phyloP scores from a whole-genome alignment of 2,888 invertebrate species.

The Cerastoderma edule region DNA sequence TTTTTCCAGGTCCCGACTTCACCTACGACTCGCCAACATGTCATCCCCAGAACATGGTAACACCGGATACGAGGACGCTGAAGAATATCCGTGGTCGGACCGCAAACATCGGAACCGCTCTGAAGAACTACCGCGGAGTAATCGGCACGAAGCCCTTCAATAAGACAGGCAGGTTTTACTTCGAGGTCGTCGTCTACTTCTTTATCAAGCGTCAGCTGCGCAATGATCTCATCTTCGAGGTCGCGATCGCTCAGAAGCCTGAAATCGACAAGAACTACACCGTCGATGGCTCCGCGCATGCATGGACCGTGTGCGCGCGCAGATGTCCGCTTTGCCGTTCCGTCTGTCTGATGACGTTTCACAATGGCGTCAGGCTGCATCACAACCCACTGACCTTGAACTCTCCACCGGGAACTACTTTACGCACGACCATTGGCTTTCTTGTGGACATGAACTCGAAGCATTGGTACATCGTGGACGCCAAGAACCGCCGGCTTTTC shows the following conservation, averaged over 20 bases:
- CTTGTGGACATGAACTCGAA: slow-evolving; percentile 62
- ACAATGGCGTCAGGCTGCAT: slow-evolving; percentile 64
- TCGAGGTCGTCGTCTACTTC: slow-evolving; percentile 63
- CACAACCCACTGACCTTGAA: slow-evolving; percentile 63
- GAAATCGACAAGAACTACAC: slow-evolving; percentile 69
- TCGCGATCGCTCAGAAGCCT: slow-evolving; percentile 60
- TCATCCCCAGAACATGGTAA: slow-evolving; percentile 62
- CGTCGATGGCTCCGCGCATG: slow-evolving; percentile 61
- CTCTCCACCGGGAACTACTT: slow-evolving; percentile 65
- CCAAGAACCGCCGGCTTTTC: slow-evolving; percentile 61
- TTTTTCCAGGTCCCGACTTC: slow-evolving; percentile 62
- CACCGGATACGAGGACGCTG: slow-evolving; percentile 52
- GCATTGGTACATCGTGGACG: slow-evolving; percentile 65
- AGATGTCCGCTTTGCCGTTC: slow-evolving; percentile 67
- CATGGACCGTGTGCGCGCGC: slow-evolving; percentile 64
- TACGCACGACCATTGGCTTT: slow-evolving; percentile 65
- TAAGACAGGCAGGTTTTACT: slow-evolving; percentile 62
- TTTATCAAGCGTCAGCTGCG: slow-evolving; percentile 66
- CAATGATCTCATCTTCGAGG: slow-evolving; percentile 68
- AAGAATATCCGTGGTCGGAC: slow-evolving; percentile 61
- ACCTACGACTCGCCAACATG: slow-evolving; percentile 46
- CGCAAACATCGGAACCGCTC: slow-evolving; percentile 43
- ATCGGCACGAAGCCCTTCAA: slow-evolving; percentile 61
- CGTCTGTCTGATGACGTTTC: slow-evolving; percentile 67
- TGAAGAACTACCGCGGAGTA: slow-evolving; percentile 66